A percentile compares a stretch with the other conserved stretches of the same genome.
phyloP scores from a whole-genome alignment of 1,140 invertebrate genomes.

The Zaprionus africanus region DNA sequence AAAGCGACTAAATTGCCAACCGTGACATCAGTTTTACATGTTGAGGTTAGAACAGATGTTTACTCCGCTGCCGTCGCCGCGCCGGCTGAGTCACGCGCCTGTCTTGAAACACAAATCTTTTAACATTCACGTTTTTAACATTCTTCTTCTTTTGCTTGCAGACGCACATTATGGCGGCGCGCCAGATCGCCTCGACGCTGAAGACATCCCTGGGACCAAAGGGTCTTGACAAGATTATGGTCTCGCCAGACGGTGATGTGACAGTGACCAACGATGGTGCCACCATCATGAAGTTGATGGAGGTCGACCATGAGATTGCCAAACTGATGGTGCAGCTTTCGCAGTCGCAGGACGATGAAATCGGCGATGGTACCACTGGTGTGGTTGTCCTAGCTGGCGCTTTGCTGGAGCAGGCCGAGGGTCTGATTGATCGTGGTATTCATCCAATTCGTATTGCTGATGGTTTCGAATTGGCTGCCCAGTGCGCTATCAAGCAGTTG shows the following conservation, averaged over 20 bases:
- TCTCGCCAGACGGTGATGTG: constrained; percentile 98
- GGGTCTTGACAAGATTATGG: constrained; percentile 98
- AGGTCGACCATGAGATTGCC: constrained; percentile 99
- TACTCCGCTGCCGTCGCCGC: constrained; percentile 2
- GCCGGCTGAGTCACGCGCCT: constrained; percentile 71
- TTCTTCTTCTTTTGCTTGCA: constrained; percentile 85
- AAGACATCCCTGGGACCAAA: constrained; percentile 98
- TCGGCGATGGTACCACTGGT: constrained; percentile 99
- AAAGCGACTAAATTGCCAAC: not conserved
- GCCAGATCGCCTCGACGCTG: constrained; percentile 94
- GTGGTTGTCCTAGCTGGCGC: constrained; percentile 96
- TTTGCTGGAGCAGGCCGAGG: constrained; percentile 97
- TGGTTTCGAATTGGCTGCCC: constrained; percentile 98
- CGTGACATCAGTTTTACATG: constrained; percentile 47
- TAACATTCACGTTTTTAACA: constrained; percentile 9
- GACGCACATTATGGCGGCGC: constrained; percentile 98
- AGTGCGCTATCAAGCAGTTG: constrained; percentile 94
- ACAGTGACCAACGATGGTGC: constrained; percentile 99
- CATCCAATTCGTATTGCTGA: constrained; percentile 99
- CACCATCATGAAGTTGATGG: constrained; percentile 99
- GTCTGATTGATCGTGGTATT: constrained; percentile 97
- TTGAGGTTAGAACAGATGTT: constrained; percentile 82
- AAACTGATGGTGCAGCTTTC: constrained; percentile 99
- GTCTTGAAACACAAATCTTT: not conserved
- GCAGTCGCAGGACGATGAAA: constrained; percentile 99